These are phyloP conservation scores for Anguilla megastoma DNA, from an alignment of 2,797 vertebrate genomes.

Conservation along the genomic window DNA sequence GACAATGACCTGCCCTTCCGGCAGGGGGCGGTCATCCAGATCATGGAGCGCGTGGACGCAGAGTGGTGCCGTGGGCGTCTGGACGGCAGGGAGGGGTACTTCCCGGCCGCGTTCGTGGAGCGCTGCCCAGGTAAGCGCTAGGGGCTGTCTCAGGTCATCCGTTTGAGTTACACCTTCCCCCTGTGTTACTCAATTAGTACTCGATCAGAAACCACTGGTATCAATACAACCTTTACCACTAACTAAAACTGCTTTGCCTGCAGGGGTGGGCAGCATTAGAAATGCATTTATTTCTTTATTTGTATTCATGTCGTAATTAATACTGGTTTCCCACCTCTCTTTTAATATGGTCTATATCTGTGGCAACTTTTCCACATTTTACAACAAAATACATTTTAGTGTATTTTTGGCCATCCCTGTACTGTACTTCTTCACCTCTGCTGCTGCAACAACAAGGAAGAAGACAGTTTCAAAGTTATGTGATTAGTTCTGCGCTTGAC, in stretches of 20 bases:
- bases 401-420: background rate
- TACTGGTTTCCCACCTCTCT: background rate
- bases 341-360: background rate
- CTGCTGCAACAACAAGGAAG: too few relatives aligned
- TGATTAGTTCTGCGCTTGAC: background rate
- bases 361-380: background rate
- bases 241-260: background rate
- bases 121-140: constrained; percentile 69
- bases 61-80: constrained; percentile 87
- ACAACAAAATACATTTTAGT: too few relatives aligned
- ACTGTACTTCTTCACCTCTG: background rate
- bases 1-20: constrained; percentile 82
- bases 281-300: background rate
- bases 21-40: constrained; percentile 82
- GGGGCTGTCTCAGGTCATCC: background rate
- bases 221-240: background rate
- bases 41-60: constrained; percentile 73
- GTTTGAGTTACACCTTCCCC: background rate
- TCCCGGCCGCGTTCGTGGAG: constrained; percentile 82
- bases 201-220: background rate
- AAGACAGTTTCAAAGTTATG: background rate
- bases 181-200: background rate
- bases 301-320: background rate
- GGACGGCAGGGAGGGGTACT: constrained; percentile 81
- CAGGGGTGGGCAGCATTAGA: background rate